Evolutionary conservation across 2,113 vertebrate genomes (phyloP), one percentile per base, ranked within the genome.

Genomic region (Herpetotheres cachinnans): DNA sequence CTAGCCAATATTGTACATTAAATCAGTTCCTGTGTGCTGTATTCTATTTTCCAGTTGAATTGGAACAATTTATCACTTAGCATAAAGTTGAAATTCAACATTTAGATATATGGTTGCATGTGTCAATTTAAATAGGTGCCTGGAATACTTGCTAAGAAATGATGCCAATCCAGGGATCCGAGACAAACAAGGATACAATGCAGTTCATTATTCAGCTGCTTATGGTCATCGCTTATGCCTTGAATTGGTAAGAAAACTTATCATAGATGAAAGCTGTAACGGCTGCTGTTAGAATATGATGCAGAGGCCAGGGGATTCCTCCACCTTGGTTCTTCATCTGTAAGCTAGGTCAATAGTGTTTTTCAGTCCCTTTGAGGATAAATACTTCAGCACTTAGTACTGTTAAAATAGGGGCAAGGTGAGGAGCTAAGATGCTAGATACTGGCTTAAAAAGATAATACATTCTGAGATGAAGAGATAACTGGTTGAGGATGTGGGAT

Each of bases 101-200:
- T 89, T 97, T 95, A 79, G 89, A 62, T 85, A 70, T 50, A 69
- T 90, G 80, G 72, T 92, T 97, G 69, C 36, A 7, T 95, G 81
- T 91, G 96, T 98, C 77, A 90, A 66, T 97, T 70, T 97, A 54
- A 94, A 77, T 89, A 99, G 99, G 99, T 99, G 99, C 98, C 99
- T 99, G 98, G 99, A 99, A 98, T 99, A 99, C 96, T 98, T 99
- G 98, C 87, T 99, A 96, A 98, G 99, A 96, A 99, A 99, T 29
- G 99, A 99, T 97, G 99, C 99, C 93, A 99, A 99, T 98, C 99
- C 99, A 34, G 99, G 99, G 95, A 99, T 99, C 97, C 98, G 99
- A 65, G 99, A 99, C 97, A 99, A 99, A 95, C 99, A 99, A 98
- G 99, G 99, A 93, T 99, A 99, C 97, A 99, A 99, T 61, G 99